Evolutionary conservation across 2,797 vertebrate genomes (phyloP), one percentile per base, ranked within the genome.

Genomic region (Rhynchotus rufescens): DNA sequence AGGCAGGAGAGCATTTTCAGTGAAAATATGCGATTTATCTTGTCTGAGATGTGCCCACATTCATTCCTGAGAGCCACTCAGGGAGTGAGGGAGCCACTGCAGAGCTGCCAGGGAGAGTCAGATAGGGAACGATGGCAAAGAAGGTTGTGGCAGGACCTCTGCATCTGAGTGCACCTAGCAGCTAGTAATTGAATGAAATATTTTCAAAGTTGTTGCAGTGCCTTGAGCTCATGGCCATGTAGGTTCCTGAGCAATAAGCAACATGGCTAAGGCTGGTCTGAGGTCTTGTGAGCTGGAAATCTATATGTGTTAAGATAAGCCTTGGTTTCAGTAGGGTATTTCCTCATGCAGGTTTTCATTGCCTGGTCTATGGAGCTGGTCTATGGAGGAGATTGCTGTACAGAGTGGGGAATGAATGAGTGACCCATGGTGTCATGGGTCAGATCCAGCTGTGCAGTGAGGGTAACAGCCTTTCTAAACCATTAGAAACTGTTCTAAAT

Each of bases 101-200:
- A 26, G 44, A 36, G 47, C 10, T 40, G 8, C 74, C 49, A 68
- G 57, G 56, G 42, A 59, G 68, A 26, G 25, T 3, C 14, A 36
- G 14, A 5, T 42, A 12, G 4, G 44, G 56, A 60, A 38, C 4
- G 28, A 8, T 0, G 1, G 10, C 26, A 22, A 68, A 60, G 38
- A 25, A 45, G 3, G n/a, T 26, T 22, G 13, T 11, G 7, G 56
- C 32, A 30, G 66, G 32, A 15, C 34, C n/a, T 86, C 49, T 75
- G 45, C 25, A 38, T 42, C 3, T 36, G 61, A 40, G 15, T 47
- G 9, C 10, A n/a, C 3, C 20, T 28, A 12, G 28, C 22, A 66
- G 28, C 17, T 30, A 2, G 16, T 36, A 40, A 4, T 8, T 38
- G 22, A 42, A 79, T 36, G 15, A 44, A 59, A 64, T 21, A 12